These are phyloP conservation scores for Pagetopsis macropterus DNA, from an alignment of 2,797 vertebrate genomes.

Conservation along the genomic window DNA sequence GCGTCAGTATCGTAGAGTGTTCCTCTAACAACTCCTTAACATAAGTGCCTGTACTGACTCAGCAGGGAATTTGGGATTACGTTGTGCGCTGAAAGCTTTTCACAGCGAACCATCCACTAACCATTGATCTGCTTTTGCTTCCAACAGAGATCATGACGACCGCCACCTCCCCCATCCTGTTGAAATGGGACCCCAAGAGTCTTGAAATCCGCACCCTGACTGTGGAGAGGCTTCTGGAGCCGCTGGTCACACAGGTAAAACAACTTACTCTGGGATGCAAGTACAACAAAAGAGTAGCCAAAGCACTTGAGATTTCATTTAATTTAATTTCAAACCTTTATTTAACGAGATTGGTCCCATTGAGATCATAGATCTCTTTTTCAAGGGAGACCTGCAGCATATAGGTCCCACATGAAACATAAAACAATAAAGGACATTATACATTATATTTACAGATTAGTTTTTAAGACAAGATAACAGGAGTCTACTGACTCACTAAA, in stretches of 20 bases:
- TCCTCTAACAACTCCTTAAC: no score
- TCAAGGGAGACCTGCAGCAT: no score
- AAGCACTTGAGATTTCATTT: background rate
- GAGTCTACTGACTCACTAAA: background rate
- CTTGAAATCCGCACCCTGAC: conserved; percentile 89
- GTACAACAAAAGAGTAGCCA: background rate
- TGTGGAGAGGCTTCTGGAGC: conserved; percentile 88
- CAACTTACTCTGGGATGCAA: background rate
- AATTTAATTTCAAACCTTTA: no score
- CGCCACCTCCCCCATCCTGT: conserved; percentile 87
- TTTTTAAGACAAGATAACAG: background rate
- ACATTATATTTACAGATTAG: background rate
- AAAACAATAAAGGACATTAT: no score
- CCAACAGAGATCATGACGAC: conserved; percentile 85
- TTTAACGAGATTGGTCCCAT: no score
- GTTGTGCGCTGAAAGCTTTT: conserved; percentile 3
- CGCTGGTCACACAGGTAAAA: conserved; percentile 87
- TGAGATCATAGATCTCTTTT: no score
- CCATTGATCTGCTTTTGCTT: conserved; percentile 29
- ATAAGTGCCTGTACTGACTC: no score
- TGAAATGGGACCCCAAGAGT: conserved; percentile 90
- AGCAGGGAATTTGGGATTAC: background rate
- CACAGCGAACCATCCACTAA: conserved; percentile 14
- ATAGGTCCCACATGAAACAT: no score
- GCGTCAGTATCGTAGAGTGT: background rate